These are phyloP conservation scores for Tortricodes alternella DNA, from an alignment of 2,888 invertebrate genomes.

Conservation along the genomic window DNA sequence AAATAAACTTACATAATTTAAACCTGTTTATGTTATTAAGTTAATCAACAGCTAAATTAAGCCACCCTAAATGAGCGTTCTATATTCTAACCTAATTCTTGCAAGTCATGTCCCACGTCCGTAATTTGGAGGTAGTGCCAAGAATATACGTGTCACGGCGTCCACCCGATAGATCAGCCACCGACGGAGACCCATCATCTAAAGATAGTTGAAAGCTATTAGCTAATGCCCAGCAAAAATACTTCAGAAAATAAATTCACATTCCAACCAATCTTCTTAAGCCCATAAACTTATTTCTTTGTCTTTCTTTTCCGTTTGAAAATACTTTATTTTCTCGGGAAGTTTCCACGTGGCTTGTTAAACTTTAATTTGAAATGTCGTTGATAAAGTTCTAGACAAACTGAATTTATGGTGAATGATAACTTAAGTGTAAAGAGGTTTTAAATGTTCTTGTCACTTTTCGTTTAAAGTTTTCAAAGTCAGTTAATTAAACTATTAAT, in stretches of 20 bases:
- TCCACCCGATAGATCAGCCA: not conserved
- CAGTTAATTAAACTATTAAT: too few relatives aligned
- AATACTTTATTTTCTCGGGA: not conserved
- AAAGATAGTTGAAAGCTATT: constrained; percentile 4
- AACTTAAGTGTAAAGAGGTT: too few relatives aligned
- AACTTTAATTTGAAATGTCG: not conserved
- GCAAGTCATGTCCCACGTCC: constrained; percentile 15
- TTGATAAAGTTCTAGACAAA: too few relatives aligned
- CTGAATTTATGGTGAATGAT: too few relatives aligned
- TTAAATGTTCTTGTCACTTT: too few relatives aligned
- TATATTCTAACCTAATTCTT: constrained; percentile 19
- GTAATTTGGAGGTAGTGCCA: constrained; percentile 10
- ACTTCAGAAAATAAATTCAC: not conserved
- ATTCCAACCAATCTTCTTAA: constrained; percentile 12
- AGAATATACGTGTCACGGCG: constrained; percentile 8
- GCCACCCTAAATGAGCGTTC: constrained; percentile 18
- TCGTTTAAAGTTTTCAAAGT: too few relatives aligned
- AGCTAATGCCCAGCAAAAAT: not conserved
- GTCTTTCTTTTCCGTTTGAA: not conserved
- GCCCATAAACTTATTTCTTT: constrained; percentile 10
- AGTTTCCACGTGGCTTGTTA: not conserved
- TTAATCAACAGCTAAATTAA: constrained; percentile 13
- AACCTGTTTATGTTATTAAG: constrained; percentile 2
- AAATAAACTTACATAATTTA: too few relatives aligned
- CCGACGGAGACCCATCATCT: not conserved